Evolutionary conservation across 2,888 invertebrate genomes (phyloP).

Genomic region (Allacma fusca): DNA sequence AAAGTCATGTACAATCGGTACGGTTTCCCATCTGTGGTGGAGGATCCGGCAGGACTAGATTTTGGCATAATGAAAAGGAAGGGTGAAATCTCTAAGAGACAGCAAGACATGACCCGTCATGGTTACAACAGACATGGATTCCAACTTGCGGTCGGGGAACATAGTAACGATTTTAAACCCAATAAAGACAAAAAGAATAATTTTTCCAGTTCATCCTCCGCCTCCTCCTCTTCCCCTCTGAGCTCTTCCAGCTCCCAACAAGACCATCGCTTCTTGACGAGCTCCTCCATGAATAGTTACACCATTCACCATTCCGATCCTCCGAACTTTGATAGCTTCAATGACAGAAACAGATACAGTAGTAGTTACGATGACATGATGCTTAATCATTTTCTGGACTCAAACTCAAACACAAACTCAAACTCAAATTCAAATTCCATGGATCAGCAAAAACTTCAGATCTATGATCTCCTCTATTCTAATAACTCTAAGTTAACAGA

Average conservation of each 20-base stretch:
- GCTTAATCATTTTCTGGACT: slow-evolving; percentile 57
- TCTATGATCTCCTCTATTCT: slow-evolving; percentile 59
- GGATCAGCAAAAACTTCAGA: slow-evolving; percentile 58
- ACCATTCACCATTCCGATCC: slow-evolving; percentile 34
- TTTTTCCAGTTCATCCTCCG: slow-evolving; percentile 9
- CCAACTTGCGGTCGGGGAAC: neutral
- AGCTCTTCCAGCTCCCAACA: neutral
- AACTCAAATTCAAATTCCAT: slow-evolving; percentile 49
- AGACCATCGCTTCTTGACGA: slow-evolving; percentile 25
- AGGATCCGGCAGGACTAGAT: slow-evolving; percentile 35
- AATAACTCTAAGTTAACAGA: slow-evolving; percentile 57
- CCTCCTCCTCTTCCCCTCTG: slow-evolving; percentile 1
- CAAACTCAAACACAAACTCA: too few species aligned
- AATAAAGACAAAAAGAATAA: slow-evolving; percentile 22
- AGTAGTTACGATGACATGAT: slow-evolving; percentile 50
- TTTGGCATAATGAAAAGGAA: slow-evolving; percentile 37
- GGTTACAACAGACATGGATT: slow-evolving; percentile 32
- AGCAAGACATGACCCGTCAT: neutral
- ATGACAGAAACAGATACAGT: slow-evolving; percentile 26
- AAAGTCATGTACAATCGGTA: slow-evolving; percentile 50
- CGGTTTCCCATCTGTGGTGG: slow-evolving; percentile 44
- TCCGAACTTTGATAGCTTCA: slow-evolving; percentile 26
- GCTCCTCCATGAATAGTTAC: slow-evolving; percentile 34
- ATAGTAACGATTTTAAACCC: neutral
- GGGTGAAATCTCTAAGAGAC: slow-evolving; percentile 21